Base-by-base conservation (phyloP, 2,888 invertebrate genomes). In the Lysandra coridon region DNA sequence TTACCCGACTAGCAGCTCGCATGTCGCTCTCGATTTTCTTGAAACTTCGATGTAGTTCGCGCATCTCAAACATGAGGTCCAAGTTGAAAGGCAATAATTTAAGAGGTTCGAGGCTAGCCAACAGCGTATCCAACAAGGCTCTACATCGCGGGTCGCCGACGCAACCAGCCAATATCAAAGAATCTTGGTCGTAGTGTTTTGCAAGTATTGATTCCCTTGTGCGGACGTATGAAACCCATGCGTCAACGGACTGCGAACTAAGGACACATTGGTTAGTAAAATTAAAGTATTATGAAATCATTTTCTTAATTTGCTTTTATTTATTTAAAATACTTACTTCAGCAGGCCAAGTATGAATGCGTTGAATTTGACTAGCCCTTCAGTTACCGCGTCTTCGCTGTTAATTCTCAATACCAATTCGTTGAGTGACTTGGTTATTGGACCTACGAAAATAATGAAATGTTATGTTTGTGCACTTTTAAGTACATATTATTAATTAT, bases 271-370 rank as follows among this genome's bases (percentile, higher is more conserved):
- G 49, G 12, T 6, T 33, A 6, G 0, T 30, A 4, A 76, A 23
- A 76, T 5, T 30, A 17, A 4, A 2, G 10, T n/a, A 30, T 49
- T 14, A 17, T 33, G 10, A 76, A 33, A 76, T n/a, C 12, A 10
- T 49, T 33, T 76, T 23, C 44, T 23, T 49, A 44, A 64, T 6
- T 49, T 49, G 49, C 10, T 10, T 49, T 12, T 49, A 44, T 78
- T 60, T 17, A 7, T 60, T 69, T 37, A 33, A 73, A 82, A 76
- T 82, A 95, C 96, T 95, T 93, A 97, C 97, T 98, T 98, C 79
- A 98, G 95, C 81, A 98, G 95, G 74, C 98, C 98, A 87, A 98
- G 96, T 82, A 98, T 96, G 88, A 98, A 98, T 79, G 98, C 98
- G 88, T 98, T 98, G 88, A 98, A 98, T 89, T 98, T 98, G 85